Base-by-base conservation (phyloP, 2,888 invertebrate genomes). In the Galerucella nymphaeae region DNA sequence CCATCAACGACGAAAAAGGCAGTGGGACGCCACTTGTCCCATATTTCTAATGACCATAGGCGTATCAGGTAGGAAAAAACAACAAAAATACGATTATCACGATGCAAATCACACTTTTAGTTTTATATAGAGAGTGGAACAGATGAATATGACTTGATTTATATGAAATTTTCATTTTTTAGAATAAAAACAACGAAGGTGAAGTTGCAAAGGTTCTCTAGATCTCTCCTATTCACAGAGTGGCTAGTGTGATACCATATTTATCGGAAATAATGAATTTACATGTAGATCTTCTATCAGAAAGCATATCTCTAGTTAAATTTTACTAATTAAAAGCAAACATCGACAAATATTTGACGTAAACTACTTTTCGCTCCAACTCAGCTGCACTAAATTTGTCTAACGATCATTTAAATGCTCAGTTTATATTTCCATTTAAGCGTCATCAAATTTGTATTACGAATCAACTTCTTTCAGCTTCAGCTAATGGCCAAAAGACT, bases 21-120 rank as follows among this genome's bases (percentile, higher is more conserved):
- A 78, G 79, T 78, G 76, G 79, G 82, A 80, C 83, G 83, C 82
- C 83, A 80, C 80, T 78, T 73, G 76, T 76, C 75, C 79, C 81
- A 82, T 77, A 76, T 76, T 42, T 62, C 61, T 62, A 62, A 62
- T 62, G 61, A 62, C 18, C 61, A 62, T 38, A 18, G 42, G 42
- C 61, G 61, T 62, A 18, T 30, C 16, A 53, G 53, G 53, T 53
- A 53, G 10, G 9, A 16, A 8, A 16, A 59, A 59, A 9, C 9
- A 30, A 59, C 58, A 58, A 58, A 58, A 58, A 58, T 6, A 20
- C 30, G 9, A 59, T 53, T 2, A 14, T 48, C 48, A 48, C 14
- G 4, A 48, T 48, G 48, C n/a, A 14, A n/a, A n/a, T 14, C 14
- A 48, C 48, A 45, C n/a, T n/a, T n/a, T n/a, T n/a, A n/a, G n/a